Evolutionary conservation across 2,113 vertebrate genomes (phyloP), one percentile per base, ranked within the genome.

Genomic region (Proteles cristata): DNA sequence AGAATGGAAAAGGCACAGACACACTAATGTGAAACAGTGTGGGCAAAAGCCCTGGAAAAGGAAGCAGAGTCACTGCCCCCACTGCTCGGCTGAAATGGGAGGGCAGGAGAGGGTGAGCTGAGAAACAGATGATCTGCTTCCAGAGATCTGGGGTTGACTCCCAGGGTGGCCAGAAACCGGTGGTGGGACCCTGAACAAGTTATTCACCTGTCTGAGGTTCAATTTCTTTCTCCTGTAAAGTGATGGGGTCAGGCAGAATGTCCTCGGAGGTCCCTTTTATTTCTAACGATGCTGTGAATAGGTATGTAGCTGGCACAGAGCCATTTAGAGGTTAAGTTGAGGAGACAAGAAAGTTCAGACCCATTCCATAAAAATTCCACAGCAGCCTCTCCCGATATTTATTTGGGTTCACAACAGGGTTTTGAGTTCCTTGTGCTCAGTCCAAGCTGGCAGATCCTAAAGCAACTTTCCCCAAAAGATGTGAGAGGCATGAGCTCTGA

Each of bases 311-410:
- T 87, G 69, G 28, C 63, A 89, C 21, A 2, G 31, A 11, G 66
- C 7, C 63, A 86, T 58, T 39, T 63, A 28, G 58, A 80, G 82
- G 73, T 50, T 39, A 73, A 86, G 68, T 9, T 21, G 80, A 88
- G 50, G 7, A 77, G 88, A 48, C 11, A 48, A 80, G 79, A 11
- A 45, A 93, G 65, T 35, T 21, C 45, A 88, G 66, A 55, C 48
- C 28, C 48, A 39, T 23, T 31, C 21, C 82, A 63, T 21, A 35
- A n/a, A 43, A 26, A 17, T 26, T 21, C 91, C 23, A 71, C 0
- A 11, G 58, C 71, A 0, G 0, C 45, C 76, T 74, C 53, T 81
- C 35, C 26, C 0, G 0, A 50, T n/a, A 0, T 61, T 39, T 26
- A 21, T 15, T 31, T 31, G 71, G 28, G 48, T 71, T 88, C 50